Evolutionary conservation across 2,888 invertebrate genomes (phyloP).

Genomic region (Cryptocephalus moraei): DNA sequence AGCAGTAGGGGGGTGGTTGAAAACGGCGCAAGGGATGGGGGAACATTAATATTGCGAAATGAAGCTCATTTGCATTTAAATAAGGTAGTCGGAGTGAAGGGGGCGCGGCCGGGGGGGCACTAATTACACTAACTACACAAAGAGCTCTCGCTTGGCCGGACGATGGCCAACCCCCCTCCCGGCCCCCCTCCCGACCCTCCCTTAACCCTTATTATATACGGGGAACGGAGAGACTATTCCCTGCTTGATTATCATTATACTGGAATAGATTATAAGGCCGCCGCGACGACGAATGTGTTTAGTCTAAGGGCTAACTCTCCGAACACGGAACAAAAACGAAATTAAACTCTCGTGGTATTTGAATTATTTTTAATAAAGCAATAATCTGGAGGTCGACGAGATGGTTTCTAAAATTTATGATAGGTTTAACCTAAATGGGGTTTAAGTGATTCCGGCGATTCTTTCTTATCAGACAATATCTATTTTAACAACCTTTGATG

Average conservation of each 20-base stretch:
- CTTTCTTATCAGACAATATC: no score
- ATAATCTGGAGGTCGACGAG: slow-evolving; percentile 3
- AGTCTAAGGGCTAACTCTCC: slow-evolving; percentile 3
- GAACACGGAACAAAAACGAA: slow-evolving; percentile 2
- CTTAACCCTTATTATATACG: slow-evolving; percentile 29
- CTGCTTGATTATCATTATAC: slow-evolving; percentile 37
- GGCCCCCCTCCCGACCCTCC: slow-evolving; percentile 14
- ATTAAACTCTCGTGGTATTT: no score
- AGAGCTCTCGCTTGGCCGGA: slow-evolving; percentile 41
- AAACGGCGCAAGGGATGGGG: slow-evolving; percentile 16
- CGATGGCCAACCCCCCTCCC: slow-evolving; percentile 33
- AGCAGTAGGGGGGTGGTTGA: slow-evolving; percentile 20
- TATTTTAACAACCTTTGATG: no score
- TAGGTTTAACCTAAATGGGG: no score
- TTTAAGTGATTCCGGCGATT: no score
- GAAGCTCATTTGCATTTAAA: slow-evolving; percentile 87
- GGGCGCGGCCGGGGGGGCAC: slow-evolving; percentile 31
- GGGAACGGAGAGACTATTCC: slow-evolving; percentile 30
- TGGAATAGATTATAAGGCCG: slow-evolving; percentile 36
- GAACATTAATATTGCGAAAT: slow-evolving; percentile 76
- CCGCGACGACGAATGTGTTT: slow-evolving; percentile 28
- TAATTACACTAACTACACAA: slow-evolving; percentile 45
- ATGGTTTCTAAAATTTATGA: slow-evolving; percentile 1
- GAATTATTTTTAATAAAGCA: not conserved
- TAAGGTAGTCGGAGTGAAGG: slow-evolving; percentile 48